phyloP scores from a whole-genome alignment of 2,113 vertebrate species.

The Passer domesticus region DNA sequence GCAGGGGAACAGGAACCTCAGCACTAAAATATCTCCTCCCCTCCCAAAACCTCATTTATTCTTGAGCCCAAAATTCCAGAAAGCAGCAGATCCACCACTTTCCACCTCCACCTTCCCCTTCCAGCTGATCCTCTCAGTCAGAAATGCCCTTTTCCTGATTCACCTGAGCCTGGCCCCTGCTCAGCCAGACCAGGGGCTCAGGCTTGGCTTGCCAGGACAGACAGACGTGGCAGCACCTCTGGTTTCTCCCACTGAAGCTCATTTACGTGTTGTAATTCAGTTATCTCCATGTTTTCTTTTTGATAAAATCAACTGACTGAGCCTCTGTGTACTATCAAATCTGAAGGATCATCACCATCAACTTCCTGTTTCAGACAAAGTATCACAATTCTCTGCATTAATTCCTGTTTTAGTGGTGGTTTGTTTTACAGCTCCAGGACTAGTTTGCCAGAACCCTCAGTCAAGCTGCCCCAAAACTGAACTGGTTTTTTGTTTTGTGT shows the following conservation, averaged over 20 bases:
- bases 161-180: not conserved
- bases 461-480: not conserved
- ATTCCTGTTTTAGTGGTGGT: not conserved
- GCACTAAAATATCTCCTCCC: not conserved
- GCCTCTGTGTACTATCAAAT: not conserved
- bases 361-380: not conserved
- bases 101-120: no score
- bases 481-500: not conserved
- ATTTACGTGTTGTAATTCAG: fast-evolving
- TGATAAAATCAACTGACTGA: not conserved
- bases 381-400: not conserved
- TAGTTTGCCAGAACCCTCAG: not conserved
- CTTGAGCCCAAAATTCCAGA: not conserved
- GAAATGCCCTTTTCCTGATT: no score
- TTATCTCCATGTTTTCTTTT: not conserved
- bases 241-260: not conserved
- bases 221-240: fast-evolving
- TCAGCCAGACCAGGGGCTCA: fast-evolving
- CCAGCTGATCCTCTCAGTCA: not conserved
- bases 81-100: not conserved
- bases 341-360: not conserved
- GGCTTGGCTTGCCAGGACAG: fast-evolving
- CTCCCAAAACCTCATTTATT: fast-evolving
- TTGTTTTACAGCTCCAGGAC: not conserved
- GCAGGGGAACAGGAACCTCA: not conserved